Evolutionary conservation across 2,888 invertebrate species (phyloP).

Genomic region (Flabesymbios commensalis): DNA sequence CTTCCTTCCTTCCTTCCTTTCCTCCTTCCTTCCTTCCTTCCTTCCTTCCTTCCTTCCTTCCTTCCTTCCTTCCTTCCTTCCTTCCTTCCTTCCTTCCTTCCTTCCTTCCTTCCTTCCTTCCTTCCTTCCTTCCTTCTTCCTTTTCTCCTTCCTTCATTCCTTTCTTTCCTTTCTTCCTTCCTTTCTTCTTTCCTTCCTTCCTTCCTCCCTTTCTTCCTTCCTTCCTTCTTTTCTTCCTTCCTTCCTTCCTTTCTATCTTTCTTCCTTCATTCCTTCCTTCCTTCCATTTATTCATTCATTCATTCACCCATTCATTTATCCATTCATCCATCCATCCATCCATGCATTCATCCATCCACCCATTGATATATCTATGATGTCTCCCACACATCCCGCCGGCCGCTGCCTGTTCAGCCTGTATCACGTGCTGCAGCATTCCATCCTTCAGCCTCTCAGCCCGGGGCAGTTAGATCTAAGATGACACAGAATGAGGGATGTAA

Average conservation of each 20-base stretch:
- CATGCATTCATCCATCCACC: too few species aligned
- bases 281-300: too few species aligned
- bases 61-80: neutral
- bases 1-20: neutral
- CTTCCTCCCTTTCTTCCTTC: neutral
- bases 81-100: neutral
- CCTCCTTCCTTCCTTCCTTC: neutral
- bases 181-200: neutral
- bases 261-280: neutral
- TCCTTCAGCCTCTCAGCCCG: too few species aligned
- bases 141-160: neutral
- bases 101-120: neutral
- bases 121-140: neutral
- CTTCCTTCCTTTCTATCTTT: neutral
- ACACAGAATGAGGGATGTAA: too few species aligned
- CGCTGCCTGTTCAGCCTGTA: too few species aligned
- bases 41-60: neutral
- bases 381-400: neutral
- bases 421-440: too few species aligned
- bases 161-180: neutral
- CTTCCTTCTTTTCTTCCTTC: neutral
- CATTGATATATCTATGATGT: neutral
- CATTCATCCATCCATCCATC: too few species aligned
- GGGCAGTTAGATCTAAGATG: too few species aligned
- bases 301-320: too few species aligned